Evolutionary conservation across 2,888 invertebrate species (phyloP).

Genomic region (Caenorhabditis wallacei): DNA sequence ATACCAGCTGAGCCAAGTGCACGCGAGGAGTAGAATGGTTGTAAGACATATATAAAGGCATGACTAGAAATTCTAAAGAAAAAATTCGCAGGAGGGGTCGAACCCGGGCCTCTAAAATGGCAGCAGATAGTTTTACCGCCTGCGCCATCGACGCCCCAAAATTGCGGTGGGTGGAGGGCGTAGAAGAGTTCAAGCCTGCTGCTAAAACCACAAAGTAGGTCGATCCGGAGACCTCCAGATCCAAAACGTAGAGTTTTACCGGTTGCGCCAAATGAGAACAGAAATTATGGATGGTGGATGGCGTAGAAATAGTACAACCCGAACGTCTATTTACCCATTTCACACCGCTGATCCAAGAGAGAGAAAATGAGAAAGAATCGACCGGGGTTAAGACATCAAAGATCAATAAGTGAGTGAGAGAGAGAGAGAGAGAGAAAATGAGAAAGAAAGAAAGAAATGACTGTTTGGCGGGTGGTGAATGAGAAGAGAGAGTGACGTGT

Average conservation of each 20-base stretch:
- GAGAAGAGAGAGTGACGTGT: not conserved
- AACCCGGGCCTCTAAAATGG: not conserved
- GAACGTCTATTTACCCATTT: not conserved
- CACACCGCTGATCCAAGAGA: not conserved
- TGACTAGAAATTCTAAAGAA: not conserved
- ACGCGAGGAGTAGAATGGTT: not conserved
- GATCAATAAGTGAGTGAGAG: constrained; percentile 22
- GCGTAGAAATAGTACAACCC: not conserved
- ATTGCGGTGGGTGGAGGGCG: too few species aligned
- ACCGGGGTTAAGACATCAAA: constrained; percentile 14
- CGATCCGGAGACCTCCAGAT: too few species aligned
- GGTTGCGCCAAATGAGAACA: too few species aligned
- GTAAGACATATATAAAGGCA: not conserved
- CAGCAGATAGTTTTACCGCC: too few species aligned
- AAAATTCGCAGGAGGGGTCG: not conserved
- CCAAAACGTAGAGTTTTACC: too few species aligned
- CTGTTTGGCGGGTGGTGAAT: not conserved
- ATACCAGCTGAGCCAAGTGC: not conserved
- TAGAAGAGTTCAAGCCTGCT: too few species aligned
- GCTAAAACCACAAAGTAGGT: too few species aligned
- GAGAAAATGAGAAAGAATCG: not conserved
- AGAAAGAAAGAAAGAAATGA: not conserved
- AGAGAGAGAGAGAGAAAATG: not conserved
- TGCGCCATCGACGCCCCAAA: too few species aligned
- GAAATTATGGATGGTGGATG: too few species aligned